phyloP scores from a whole-genome alignment of 2,113 vertebrate species.

The Brachionichthys hirsutus region DNA sequence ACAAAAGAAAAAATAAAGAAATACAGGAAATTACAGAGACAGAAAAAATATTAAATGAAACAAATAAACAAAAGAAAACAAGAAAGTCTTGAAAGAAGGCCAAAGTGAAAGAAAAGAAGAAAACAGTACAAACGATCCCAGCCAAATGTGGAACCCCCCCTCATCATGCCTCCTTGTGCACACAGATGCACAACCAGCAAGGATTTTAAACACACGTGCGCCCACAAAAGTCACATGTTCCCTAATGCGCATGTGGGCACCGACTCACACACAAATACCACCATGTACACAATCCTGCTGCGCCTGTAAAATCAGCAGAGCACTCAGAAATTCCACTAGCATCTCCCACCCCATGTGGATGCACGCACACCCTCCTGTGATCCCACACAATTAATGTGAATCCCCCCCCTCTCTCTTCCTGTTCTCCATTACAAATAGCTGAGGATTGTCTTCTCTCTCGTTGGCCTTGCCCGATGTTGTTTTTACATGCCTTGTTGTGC shows the following conservation, averaged over 20 bases:
- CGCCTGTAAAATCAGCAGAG: slow-evolving; percentile 69
- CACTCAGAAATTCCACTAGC: slow-evolving; percentile 72
- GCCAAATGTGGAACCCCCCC: slow-evolving; percentile 43
- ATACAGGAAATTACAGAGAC: too few relatives aligned
- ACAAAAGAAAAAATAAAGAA: too few relatives aligned
- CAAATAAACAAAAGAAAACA: too few relatives aligned
- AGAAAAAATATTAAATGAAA: too few relatives aligned
- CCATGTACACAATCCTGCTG: slow-evolving; percentile 44
- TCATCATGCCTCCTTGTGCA: neutral
- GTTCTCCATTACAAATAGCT: slow-evolving; percentile 73
- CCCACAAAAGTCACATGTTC: slow-evolving; percentile 21
- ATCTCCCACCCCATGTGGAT: slow-evolving; percentile 64
- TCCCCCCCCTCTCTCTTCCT: slow-evolving; percentile 49
- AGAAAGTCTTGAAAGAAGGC: too few relatives aligned
- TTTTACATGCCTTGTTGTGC: slow-evolving; percentile 75
- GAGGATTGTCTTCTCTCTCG: slow-evolving; percentile 69
- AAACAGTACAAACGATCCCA: slow-evolving; percentile 33
- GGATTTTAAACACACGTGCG: slow-evolving; percentile 18
- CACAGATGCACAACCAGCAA: slow-evolving; percentile 5
- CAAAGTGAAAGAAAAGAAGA: too few relatives aligned
- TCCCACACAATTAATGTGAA: slow-evolving; percentile 72
- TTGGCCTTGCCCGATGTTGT: slow-evolving; percentile 70
- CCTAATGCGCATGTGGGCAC: slow-evolving; percentile 8
- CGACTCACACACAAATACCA: slow-evolving; percentile 20
- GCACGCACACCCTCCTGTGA: slow-evolving; percentile 45